Conservation (phyloP, 35 echinoderm and acorn worm species). For the Lytechinus pictus region DNA sequence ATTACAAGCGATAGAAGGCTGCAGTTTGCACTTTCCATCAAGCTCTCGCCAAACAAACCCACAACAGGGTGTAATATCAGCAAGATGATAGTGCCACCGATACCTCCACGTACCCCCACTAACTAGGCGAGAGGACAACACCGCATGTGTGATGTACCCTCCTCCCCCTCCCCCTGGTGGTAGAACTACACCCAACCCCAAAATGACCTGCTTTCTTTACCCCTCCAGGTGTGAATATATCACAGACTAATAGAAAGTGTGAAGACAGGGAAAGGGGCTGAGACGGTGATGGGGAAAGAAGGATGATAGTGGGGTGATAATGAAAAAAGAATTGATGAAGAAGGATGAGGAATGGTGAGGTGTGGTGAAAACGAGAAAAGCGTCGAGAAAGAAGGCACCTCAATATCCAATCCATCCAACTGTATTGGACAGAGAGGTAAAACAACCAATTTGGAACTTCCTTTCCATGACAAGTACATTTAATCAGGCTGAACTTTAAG, state of each 20-base stretch:
- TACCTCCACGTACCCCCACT: background rate
- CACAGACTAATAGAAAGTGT: background rate
- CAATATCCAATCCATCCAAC: background rate
- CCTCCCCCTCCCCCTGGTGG: background rate
- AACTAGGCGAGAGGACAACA: background rate
- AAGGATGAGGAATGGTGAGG: background rate
- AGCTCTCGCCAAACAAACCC: background rate
- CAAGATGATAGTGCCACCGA: conserved; percentile 7
- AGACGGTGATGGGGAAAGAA: background rate
- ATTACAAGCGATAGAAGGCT: background rate
- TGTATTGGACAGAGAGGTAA: background rate
- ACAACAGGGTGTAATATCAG: background rate
- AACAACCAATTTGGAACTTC: background rate
- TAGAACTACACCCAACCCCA: background rate
- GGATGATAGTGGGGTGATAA: background rate
- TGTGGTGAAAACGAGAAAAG: background rate
- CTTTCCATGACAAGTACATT: background rate
- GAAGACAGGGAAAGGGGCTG: background rate
- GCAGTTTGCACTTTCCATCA: conserved; percentile 13
- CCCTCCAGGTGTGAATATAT: background rate
- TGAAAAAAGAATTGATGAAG: no score
- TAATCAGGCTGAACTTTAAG: background rate
- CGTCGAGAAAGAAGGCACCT: background rate
- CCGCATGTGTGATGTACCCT: background rate
- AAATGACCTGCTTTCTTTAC: conserved; percentile 1